Conservation (phyloP, 2,113 vertebrate genomes). For the Paramormyrops kingsleyae region DNA sequence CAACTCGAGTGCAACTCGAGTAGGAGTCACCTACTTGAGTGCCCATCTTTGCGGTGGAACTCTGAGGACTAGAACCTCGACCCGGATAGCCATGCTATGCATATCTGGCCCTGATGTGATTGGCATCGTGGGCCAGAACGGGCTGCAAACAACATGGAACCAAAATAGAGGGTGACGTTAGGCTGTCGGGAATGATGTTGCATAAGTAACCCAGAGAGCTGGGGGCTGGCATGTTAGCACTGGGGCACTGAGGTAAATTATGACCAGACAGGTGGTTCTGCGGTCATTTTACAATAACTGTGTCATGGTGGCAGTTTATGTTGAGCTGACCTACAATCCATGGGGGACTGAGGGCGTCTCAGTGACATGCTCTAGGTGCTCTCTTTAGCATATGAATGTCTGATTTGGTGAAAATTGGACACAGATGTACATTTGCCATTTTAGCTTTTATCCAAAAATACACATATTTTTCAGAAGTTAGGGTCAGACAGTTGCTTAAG, state of each 20-base stretch:
- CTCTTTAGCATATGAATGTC: not conserved
- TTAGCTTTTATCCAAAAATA: not conserved
- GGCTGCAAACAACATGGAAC: not conserved
- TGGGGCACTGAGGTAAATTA: not conserved
- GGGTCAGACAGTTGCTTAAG: not conserved
- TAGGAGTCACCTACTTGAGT: not conserved
- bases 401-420: not conserved
- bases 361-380: not conserved
- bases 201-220: not conserved
- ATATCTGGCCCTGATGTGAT: not conserved
- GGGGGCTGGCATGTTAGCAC: not conserved
- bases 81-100: not conserved
- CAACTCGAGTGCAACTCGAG: not conserved
- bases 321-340: not conserved
- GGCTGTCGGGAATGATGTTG: not conserved
- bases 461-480: not conserved
- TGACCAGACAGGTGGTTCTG: not conserved
- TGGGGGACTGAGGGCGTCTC: not conserved
- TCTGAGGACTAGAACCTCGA: not conserved
- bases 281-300: not conserved
- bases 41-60: not conserved
- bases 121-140: not conserved
- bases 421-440: not conserved
- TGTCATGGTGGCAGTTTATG: not conserved
- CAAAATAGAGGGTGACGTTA: slow-evolving; percentile 6